A percentile compares a stretch with the other conserved stretches of the same genome.
These are phyloP conservation scores for Aleiodes testaceus DNA, from an alignment of 2,888 invertebrate genomes.

Conservation along the genomic window DNA sequence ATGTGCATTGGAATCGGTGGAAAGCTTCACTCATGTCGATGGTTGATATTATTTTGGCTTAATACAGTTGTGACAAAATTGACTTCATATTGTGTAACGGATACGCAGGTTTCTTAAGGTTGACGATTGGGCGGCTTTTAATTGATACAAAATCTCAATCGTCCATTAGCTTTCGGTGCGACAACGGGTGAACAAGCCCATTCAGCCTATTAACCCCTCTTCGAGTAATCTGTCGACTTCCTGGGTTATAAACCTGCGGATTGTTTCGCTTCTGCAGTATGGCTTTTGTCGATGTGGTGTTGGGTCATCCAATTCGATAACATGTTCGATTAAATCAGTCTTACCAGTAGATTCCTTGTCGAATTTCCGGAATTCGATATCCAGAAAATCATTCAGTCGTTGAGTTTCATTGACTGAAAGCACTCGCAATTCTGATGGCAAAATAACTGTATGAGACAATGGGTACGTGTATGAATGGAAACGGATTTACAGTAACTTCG, in stretches of 20 bases:
- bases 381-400: slow-evolving; percentile 31
- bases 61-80: slow-evolving; percentile 43
- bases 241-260: slow-evolving; percentile 16
- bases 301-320: slow-evolving; percentile 33
- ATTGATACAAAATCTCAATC: slow-evolving; percentile 44
- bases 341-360: slow-evolving; percentile 40
- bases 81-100: slow-evolving; percentile 46
- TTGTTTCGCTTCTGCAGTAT: slow-evolving; percentile 45
- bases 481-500: slow-evolving; percentile 37
- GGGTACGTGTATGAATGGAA: slow-evolving; percentile 28
- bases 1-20: slow-evolving; percentile 46
- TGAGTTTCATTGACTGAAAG: slow-evolving; percentile 34
- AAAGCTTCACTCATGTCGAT: slow-evolving; percentile 48
- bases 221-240: slow-evolving; percentile 30
- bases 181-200: slow-evolving; percentile 44
- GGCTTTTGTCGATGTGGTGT: slow-evolving; percentile 43
- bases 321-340: slow-evolving; percentile 42
- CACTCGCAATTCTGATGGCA: slow-evolving; percentile 25
- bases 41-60: slow-evolving; percentile 45
- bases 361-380: slow-evolving; percentile 40
- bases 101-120: slow-evolving; percentile 43
- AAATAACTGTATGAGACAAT: slow-evolving; percentile 24
- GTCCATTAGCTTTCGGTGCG: slow-evolving; percentile 33
- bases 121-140: slow-evolving; percentile 42
- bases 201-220: slow-evolving; percentile 40